Base-by-base conservation (phyloP, 2,113 vertebrate genomes). In the Strix uralensis region DNA sequence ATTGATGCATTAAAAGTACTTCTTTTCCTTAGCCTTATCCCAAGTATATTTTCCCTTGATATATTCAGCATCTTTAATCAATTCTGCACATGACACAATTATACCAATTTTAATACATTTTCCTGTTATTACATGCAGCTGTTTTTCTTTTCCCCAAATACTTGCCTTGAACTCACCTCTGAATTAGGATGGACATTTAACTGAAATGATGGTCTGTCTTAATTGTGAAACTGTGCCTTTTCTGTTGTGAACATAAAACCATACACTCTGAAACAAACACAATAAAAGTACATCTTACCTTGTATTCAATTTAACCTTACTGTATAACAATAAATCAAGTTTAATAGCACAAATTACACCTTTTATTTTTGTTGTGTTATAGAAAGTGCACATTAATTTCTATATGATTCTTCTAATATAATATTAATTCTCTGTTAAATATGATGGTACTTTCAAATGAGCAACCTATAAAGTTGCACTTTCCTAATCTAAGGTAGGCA, bases 341-440 rank as follows among this genome's bases (percentile, higher is more conserved):
- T 14, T 40, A 88, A n/a, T 58, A 84, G 70, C 75, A 90, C 20
- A 62, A 82, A 82, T 80, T 91, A 16, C 52, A 73, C 30, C 51
- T 84, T 94, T 94, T 52, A 67, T 19, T 79, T 90, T 84, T 73
- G 61, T 79, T 94, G 74, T 44, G 9, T 83, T 80, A 38, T 44
- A 57, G 55, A 80, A 95, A 67, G 32, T 61, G 71, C 20, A 80
- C 32, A 54, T 70, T 92, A 74, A 40, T 42, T 75, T 90, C 91
- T 81, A 57, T 62, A 69, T 3, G 2, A 88, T 74, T 86, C 19
- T 77, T 27, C 25, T n/a, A 63, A 79, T 72, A 14, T 15, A 92
- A 46, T 93, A 88, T 81, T 75, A 91, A 94, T 94, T 36, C 15
- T 87, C 2, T 13, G 9, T 92, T 96, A 73, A 95, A 93, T 95